phyloP scores from a whole-genome alignment of 2,113 vertebrate species.

The Dinomys branickii region DNA sequence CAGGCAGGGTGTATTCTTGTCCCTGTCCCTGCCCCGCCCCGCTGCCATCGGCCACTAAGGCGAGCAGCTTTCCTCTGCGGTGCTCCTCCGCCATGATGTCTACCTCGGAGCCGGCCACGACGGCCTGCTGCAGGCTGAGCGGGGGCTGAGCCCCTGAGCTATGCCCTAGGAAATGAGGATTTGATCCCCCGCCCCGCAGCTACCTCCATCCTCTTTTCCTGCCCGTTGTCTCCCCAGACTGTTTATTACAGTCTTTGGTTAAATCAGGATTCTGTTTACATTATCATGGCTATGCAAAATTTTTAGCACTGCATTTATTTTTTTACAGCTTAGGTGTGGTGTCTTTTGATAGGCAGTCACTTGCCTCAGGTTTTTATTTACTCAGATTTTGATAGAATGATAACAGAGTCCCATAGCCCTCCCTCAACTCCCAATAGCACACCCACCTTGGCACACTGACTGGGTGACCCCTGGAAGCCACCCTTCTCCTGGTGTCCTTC shows the following conservation, averaged over 20 bases:
- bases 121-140: not conserved
- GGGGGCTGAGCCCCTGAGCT: not conserved
- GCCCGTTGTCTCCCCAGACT: not conserved
- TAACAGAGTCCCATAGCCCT: not conserved
- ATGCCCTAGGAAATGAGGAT: too few species aligned
- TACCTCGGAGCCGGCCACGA: not conserved
- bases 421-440: not conserved
- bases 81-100: not conserved
- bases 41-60: not conserved
- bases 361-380: not conserved
- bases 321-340: not conserved
- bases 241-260: not conserved
- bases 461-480: not conserved
- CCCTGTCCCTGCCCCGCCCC: not conserved
- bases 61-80: not conserved
- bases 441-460: not conserved
- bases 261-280: constrained; percentile 17
- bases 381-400: not conserved
- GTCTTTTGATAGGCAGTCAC: not conserved
- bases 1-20: not conserved
- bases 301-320: not conserved
- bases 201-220: not conserved
- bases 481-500: not conserved
- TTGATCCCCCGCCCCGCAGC: not conserved
- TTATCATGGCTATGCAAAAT: constrained; percentile 14